Percentiles rank a stretch among this genome's conserved stretches.
Evolutionary conservation across 2,113 vertebrate species (phyloP).

Genomic region (Platichthys flesus): DNA sequence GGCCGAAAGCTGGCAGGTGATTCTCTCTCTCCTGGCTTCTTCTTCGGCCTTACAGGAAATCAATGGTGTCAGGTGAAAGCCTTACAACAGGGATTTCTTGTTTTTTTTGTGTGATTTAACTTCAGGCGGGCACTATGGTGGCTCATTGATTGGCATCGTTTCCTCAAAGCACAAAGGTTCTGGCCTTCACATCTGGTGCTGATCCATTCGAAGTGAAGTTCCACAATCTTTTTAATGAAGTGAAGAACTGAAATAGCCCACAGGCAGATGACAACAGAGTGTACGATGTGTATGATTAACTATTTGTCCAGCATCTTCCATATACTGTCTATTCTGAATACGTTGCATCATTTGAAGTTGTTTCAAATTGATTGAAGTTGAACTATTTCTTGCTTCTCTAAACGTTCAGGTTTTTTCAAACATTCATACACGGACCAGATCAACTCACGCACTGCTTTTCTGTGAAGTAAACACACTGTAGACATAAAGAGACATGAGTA

Average conservation of each 20-base stretch:
- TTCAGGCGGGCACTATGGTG: neutral
- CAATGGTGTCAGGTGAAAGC: neutral
- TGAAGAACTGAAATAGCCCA: neutral
- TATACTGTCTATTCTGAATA: neutral
- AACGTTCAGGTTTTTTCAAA: too few species aligned
- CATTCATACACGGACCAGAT: too few species aligned
- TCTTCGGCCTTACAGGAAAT: conserved; percentile 39
- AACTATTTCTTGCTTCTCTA: too few species aligned
- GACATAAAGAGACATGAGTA: neutral
- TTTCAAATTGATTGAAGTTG: too few species aligned
- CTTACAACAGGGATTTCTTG: neutral
- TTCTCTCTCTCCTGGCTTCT: conserved; percentile 53
- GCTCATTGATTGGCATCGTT: conserved; percentile 2
- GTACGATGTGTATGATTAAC: neutral
- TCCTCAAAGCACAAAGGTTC: conserved; percentile 1
- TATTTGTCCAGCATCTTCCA: neutral
- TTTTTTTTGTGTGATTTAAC: neutral
- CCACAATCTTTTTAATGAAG: neutral
- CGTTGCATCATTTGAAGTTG: too few species aligned
- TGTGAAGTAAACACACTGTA: neutral
- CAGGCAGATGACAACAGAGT: neutral
- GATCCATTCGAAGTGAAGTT: neutral
- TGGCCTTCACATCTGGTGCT: neutral
- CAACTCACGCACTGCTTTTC: too few species aligned
- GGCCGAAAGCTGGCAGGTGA: conserved; percentile 56